Base-by-base conservation (phyloP, 2,888 invertebrate genomes). In the Amphipoea oculea region DNA sequence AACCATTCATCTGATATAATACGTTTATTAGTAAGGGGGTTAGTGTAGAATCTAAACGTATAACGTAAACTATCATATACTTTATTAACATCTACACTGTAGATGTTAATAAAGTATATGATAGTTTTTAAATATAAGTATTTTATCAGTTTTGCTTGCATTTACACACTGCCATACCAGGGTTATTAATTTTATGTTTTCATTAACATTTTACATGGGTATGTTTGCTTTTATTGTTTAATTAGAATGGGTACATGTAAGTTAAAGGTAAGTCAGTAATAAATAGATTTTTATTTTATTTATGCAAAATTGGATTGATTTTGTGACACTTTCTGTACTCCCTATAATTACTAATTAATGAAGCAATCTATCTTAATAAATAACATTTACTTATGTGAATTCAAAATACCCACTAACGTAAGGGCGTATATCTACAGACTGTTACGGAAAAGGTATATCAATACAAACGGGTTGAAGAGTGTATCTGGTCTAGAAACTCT, bases 211-310 rank as follows among this genome's bases (percentile, higher is more conserved):
- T 29, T 5, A 0, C 86, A 67, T 86, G 57, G 42, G 36, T 66
- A 65, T 71, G 40, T 73, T 45, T 6, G 78, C 79, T 78, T 78
- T 68, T n/a, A 36, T 23, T 51, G 23, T 48, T 51, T 23, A 29
- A 62, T 72, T 73, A 60, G 23, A 14, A 62, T n/a, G 12, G 9
- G 11, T 11, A 42, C 62, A 74, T 68, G 77, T 86, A 72, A 82
- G 77, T 73, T 9, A 23, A 76, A 67, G 73, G 73, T 84, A 85
- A 82, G 74, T 77, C 4, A 9, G 20, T 51, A 14, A 3, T 62
- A 14, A 14, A 36, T 14, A 11, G 1, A n/a, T 62, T 60, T 12
- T 51, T 40, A 12, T 74, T 48, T 48, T 40, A 40, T 48, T 76
- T 48, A 11, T n/a, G 17, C 2, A 11, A 14, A 54, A 60, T 17